phyloP scores from a whole-genome alignment of 2,797 vertebrate genomes.

The Phoxinus dragarum region DNA sequence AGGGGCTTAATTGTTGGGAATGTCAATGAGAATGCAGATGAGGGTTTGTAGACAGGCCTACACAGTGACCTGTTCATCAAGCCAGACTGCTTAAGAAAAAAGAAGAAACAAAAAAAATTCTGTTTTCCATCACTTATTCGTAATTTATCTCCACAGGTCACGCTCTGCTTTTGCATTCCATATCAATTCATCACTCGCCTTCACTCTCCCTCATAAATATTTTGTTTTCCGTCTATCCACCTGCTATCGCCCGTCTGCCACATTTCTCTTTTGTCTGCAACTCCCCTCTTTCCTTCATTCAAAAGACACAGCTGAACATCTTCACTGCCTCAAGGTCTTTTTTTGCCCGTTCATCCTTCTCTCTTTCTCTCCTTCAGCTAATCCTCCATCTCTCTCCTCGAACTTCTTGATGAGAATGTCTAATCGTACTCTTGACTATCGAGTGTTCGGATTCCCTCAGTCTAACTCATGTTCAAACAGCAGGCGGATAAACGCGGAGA shows the following conservation, averaged over 20 bases:
- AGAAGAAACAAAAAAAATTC: slow-evolving; percentile 23
- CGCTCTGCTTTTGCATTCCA: slow-evolving; percentile 27
- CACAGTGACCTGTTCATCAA: slow-evolving; percentile 54
- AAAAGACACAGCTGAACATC: slow-evolving; percentile 47
- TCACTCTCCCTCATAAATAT: slow-evolving; percentile 41
- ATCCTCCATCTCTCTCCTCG: slow-evolving; percentile 12
- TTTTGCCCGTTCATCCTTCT: slow-evolving; percentile 4
- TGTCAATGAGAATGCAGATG: slow-evolving; percentile 59
- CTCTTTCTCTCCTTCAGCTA: slow-evolving; percentile 7
- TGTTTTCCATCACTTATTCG: slow-evolving; percentile 25
- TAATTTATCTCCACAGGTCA: slow-evolving; percentile 29
- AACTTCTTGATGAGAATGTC: slow-evolving; percentile 44
- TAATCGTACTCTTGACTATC: slow-evolving; percentile 40
- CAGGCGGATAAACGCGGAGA: slow-evolving; percentile 30
- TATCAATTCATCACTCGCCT: slow-evolving; percentile 22
- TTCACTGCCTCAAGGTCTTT: slow-evolving; percentile 36
- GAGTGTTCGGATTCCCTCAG: slow-evolving; percentile 31
- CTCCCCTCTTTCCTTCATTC: slow-evolving; percentile 41
- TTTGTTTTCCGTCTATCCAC: not conserved
- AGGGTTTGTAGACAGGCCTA: slow-evolving; percentile 42
- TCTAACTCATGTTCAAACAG: slow-evolving; percentile 28
- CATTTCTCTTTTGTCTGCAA: slow-evolving; percentile 37
- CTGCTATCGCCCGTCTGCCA: slow-evolving; percentile 40
- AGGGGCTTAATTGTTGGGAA: slow-evolving; percentile 62
- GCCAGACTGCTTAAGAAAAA: slow-evolving; percentile 18